phyloP scores from a whole-genome alignment of 2,797 vertebrate species.

The Lacerta viridis region DNA sequence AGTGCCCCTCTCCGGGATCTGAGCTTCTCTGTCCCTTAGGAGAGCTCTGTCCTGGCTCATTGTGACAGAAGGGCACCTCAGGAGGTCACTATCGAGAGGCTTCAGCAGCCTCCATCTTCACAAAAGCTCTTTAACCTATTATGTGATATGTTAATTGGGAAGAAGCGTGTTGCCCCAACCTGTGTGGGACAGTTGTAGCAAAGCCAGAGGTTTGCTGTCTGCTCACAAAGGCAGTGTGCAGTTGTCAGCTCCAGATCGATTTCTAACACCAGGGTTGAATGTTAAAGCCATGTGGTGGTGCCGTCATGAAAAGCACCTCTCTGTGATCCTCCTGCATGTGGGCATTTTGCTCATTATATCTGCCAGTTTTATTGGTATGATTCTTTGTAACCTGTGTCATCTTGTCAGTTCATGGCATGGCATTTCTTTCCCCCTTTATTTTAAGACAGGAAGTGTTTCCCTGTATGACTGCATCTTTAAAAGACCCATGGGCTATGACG shows the following conservation, averaged over 20 bases:
- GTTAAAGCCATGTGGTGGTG: neutral
- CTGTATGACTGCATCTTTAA: slow-evolving; percentile 85
- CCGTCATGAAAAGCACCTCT: neutral
- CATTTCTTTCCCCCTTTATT: slow-evolving; percentile 30
- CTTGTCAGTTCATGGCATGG: neutral
- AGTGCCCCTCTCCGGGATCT: neutral
- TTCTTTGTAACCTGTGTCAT: neutral
- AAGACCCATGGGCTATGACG: slow-evolving; percentile 81
- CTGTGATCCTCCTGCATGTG: too few species aligned
- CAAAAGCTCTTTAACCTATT: neutral
- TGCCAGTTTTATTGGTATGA: neutral
- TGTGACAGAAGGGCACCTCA: too few species aligned
- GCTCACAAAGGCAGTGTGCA: too few species aligned
- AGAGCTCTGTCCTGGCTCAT: neutral
- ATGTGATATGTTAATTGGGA: neutral
- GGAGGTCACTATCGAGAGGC: too few species aligned
- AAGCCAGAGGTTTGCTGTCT: too few species aligned
- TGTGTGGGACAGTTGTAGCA: too few species aligned
- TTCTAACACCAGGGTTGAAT: neutral
- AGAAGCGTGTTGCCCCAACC: neutral
- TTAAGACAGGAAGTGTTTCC: slow-evolving; percentile 80
- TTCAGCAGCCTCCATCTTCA: neutral
- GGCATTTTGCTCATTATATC: neutral
- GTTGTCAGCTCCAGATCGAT: too few species aligned
- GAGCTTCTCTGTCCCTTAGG: neutral